Base-by-base conservation (phyloP, 2,113 vertebrate genomes). In the Ammospiza nelsoni region DNA sequence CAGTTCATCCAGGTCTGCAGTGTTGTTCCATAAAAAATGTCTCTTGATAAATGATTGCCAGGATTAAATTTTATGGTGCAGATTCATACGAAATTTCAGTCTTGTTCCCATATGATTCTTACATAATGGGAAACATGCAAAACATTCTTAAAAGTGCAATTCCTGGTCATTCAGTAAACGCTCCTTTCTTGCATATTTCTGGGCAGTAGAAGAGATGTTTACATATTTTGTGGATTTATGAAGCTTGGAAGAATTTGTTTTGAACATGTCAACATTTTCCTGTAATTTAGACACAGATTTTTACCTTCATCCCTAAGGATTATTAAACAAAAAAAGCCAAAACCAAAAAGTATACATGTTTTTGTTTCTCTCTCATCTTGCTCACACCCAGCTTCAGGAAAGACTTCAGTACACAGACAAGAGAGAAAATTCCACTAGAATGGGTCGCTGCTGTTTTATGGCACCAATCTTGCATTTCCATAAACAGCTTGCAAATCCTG, bases 51-150 rank as follows among this genome's bases (percentile, higher is more conserved):
- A 97, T 94, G 90, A 97, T 95, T 86, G 93, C 91, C 67, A 75
- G 91, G 88, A 94, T 96, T 95, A 90, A 81, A 92, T 95, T 97
- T 95, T 97, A 97, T 80, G 63, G 81, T 27, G 37, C 80, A 91
- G 86, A 78, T 92, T 95, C 90, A 65, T 94, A 93, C 87, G 69
- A 95, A 94, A 84, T 84, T 86, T 95, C 74, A 71, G 88, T 82
- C 91, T 85, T 84, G 68, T 91, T 97, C 75, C 88, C 95, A 95
- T 95, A 95, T 96, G 97, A 94, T 95, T 91, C 92, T 92, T 92
- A 78, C 88, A 87, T 97, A 97, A 96, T 84, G 90, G 75, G 55
- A 97, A 97, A 97, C 92, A 96, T 73, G 59, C 78, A 95, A 91
- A 96, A 90, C 62, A 81, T 57, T 35, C 76, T 87, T 85, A 72